These are phyloP conservation scores for Alitta virens DNA, from an alignment of 2,888 invertebrate species.

Conservation along the genomic window DNA sequence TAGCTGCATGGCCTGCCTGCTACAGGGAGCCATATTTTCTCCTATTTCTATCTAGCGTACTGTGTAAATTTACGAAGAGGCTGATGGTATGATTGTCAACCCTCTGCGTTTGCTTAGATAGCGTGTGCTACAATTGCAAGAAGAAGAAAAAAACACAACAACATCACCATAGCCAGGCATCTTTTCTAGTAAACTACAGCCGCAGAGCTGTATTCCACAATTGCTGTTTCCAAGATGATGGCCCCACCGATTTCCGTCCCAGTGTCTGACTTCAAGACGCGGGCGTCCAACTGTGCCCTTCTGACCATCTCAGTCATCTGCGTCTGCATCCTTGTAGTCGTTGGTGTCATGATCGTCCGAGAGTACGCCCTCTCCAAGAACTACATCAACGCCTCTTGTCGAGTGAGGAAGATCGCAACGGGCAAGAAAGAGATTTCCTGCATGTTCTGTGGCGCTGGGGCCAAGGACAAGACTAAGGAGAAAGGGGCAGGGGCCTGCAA, in stretches of 20 bases:
- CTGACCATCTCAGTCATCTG: constrained; percentile 30
- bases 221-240: too few species aligned
- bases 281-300: constrained; percentile 31
- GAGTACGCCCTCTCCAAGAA: constrained; percentile 30
- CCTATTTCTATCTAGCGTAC: too few species aligned
- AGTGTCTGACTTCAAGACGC: constrained; percentile 9
- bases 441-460: constrained; percentile 25
- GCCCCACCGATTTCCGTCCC: neutral
- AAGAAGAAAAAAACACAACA: too few species aligned
- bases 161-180: too few species aligned
- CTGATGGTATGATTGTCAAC: too few species aligned
- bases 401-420: constrained; percentile 22
- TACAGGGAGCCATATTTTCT: too few species aligned
- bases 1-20: too few species aligned
- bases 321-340: constrained; percentile 31
- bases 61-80: too few species aligned
- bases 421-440: constrained; percentile 19
- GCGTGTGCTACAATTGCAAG: too few species aligned
- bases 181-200: too few species aligned
- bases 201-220: too few species aligned
- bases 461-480: constrained; percentile 25
- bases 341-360: constrained; percentile 33
- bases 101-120: too few species aligned
- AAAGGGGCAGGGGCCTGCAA: constrained; percentile 25
- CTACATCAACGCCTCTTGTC: constrained; percentile 27